phyloP scores from a whole-genome alignment of 2,797 vertebrate species.

The Sphaeramia orbicularis region DNA sequence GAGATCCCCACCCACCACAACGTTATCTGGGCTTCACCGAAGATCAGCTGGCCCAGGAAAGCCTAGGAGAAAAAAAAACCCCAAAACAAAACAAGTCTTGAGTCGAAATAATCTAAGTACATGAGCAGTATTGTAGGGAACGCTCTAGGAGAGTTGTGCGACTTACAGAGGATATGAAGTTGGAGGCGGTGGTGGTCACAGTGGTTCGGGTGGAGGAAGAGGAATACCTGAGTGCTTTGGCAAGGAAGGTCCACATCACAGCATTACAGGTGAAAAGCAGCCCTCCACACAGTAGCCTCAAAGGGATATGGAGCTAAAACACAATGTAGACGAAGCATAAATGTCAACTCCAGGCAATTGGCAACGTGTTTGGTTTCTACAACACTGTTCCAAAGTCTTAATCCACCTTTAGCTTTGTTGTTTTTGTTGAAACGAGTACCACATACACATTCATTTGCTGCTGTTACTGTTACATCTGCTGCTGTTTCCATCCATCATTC shows the following conservation, averaged over 20 bases:
- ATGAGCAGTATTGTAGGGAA: background rate
- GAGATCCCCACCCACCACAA: conserved; percentile 95
- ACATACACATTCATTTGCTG: too few relatives aligned
- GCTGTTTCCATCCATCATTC: too few relatives aligned
- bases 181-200: conserved; percentile 93
- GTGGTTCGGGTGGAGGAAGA: conserved; percentile 92
- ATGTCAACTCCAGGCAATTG: background rate
- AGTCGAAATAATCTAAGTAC: background rate
- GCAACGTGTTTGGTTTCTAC: too few relatives aligned
- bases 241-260: conserved; percentile 95
- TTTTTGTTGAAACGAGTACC: too few relatives aligned
- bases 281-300: conserved; percentile 83
- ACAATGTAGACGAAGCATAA: background rate
- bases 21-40: conserved; percentile 85
- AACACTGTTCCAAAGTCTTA: too few relatives aligned
- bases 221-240: conserved; percentile 92
- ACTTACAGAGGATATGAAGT: conserved; percentile 95
- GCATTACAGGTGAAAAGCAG: conserved; percentile 90
- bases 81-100: too few relatives aligned
- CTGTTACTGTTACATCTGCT: too few relatives aligned
- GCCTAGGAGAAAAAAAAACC: conserved; percentile 63
- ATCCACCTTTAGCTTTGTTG: too few relatives aligned
- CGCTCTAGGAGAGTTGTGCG: background rate
- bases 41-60: conserved; percentile 86
- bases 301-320: conserved; percentile 85